Conservation (phyloP, 2,888 invertebrate genomes). For the Lycocerus yunnanus region DNA sequence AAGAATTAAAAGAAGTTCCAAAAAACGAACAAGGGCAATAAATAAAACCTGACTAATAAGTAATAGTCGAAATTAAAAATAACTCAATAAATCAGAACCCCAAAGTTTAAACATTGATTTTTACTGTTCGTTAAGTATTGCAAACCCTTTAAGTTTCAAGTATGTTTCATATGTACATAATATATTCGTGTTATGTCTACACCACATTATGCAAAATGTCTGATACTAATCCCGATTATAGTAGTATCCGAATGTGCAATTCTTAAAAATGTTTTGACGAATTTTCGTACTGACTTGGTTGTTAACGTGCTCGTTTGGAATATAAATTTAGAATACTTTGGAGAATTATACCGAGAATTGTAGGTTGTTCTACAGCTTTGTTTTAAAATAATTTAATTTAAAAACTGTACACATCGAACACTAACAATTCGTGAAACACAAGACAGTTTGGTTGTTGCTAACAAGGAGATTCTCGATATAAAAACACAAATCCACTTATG, state of each 20-base stretch:
- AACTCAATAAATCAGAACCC: neutral
- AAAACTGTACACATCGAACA: neutral
- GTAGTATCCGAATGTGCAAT: neutral
- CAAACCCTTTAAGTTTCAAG: neutral
- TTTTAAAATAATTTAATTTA: neutral
- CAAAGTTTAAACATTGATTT: neutral
- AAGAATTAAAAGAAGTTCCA: too few species aligned
- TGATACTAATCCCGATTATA: neutral
- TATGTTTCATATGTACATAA: neutral
- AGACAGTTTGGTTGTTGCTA: slow-evolving; percentile 9
- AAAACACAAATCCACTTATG: slow-evolving; percentile 34
- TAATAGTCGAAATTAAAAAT: too few species aligned
- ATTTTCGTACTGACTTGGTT: neutral
- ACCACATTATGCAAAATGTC: neutral
- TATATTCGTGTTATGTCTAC: neutral
- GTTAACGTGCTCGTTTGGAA: neutral
- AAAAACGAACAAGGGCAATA: too few species aligned
- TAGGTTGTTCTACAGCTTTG: neutral
- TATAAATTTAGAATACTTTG: neutral
- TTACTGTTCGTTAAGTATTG: neutral
- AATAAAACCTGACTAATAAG: too few species aligned
- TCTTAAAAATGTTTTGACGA: neutral
- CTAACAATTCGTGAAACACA: neutral
- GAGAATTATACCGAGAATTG: neutral
- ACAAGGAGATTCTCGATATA: slow-evolving; percentile 39